Evolutionary conservation across 2,797 vertebrate species (phyloP).

Genomic region (Premnoplex brunnescens): DNA sequence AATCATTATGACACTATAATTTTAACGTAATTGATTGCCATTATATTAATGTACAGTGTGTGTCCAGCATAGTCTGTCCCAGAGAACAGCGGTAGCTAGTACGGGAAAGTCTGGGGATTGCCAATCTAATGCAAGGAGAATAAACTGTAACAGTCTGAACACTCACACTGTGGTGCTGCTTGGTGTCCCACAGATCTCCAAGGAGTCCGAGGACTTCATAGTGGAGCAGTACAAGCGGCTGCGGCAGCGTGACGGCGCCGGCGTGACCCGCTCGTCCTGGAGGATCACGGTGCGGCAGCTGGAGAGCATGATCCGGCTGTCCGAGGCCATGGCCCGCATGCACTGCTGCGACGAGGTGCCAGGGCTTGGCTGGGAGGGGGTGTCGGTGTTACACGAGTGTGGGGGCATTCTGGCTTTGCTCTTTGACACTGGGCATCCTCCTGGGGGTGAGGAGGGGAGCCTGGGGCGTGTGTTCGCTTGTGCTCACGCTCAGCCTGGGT

Average conservation of each 20-base stretch:
- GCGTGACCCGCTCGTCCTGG: slow-evolving; percentile 92
- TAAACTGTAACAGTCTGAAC: background rate
- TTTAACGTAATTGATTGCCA: background rate
- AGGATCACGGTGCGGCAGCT: slow-evolving; percentile 95
- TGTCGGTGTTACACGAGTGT: background rate
- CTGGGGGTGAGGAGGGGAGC: background rate
- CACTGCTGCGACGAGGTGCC: slow-evolving; percentile 97
- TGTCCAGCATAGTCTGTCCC: background rate
- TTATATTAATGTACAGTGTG: background rate
- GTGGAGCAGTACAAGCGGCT: slow-evolving; percentile 97
- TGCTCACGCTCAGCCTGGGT: background rate
- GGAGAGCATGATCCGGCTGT: slow-evolving; percentile 98
- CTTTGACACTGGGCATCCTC: accelerated
- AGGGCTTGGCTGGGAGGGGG: background rate
- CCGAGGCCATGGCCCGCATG: slow-evolving; percentile 97
- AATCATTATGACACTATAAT: background rate
- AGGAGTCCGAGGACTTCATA: slow-evolving; percentile 95
- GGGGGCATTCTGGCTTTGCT: background rate
- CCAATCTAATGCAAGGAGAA: background rate
- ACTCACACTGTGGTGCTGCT: background rate
- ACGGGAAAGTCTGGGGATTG: background rate
- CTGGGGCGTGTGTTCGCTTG: background rate
- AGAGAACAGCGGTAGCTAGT: background rate
- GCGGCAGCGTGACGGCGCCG: slow-evolving; percentile 89
- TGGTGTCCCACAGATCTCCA: slow-evolving; percentile 85